Evolutionary conservation across 2,113 vertebrate genomes (phyloP), one percentile per base, ranked within the genome.

Genomic region (Tyto alba): DNA sequence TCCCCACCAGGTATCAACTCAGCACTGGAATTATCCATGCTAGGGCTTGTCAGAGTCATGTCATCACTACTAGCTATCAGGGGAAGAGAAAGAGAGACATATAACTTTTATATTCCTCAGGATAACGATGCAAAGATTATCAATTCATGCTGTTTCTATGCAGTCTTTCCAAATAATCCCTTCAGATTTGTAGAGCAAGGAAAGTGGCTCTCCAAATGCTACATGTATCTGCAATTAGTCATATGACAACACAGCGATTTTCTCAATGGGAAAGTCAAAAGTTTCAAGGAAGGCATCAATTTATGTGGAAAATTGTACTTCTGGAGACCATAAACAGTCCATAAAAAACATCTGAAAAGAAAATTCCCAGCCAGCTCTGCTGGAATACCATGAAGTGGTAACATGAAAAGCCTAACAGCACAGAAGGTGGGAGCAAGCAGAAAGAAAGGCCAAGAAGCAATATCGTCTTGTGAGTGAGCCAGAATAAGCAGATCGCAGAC

Each of bases 11-110:
- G 99, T 32, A 99, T 97, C 89, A 99, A 98, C 97, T 99, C 99
- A 6, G 99, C 99, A 20, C 99, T 99, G 75, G 99, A 99, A 97
- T 99, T 99, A 92, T 99, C 99, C 99, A 99, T 99, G 95, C 99
- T 99, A 81, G 99, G 99, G 94, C 99, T 99, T 40, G 99, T 99
- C 88, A 99, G 98, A 41, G 99, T 99, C 99, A 99, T 99, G 97
- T 99, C 99, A 48, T 99, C 99, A 20, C 99, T 99, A 90, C 99
- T 99, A 88, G 99, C 99, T 99, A 77, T 34, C 26, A 23, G n/a
- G 38, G 48, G 9, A 38, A 62, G 36, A 89, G 12, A 77, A 13
- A 95, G 22, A 78, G 23, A 88, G 6, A 90, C 26, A 68, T 8
- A 23, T 2, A 6, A 17, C 47, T n/a, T 57, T 90, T 60, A 34